A percentile compares a stretch with the other conserved stretches of the same genome.
These are phyloP conservation scores for Catocala fraxini DNA, from an alignment of 2,888 invertebrate species.

Conservation along the genomic window DNA sequence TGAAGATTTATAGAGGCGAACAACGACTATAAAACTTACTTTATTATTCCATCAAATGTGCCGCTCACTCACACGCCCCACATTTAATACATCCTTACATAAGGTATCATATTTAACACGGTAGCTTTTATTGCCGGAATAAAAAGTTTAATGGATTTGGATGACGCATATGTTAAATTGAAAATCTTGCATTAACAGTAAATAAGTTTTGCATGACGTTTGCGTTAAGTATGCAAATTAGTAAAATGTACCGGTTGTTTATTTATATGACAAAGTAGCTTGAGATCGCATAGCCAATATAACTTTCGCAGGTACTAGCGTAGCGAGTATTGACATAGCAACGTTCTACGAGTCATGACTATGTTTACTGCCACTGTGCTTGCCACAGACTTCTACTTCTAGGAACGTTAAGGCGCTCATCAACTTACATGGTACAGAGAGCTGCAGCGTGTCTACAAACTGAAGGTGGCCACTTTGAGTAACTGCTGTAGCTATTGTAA, in stretches of 20 bases:
- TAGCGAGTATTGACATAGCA: slow-evolving; percentile 57
- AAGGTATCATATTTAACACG: slow-evolving; percentile 44
- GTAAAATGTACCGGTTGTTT: too few relatives aligned
- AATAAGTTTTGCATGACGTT: too few relatives aligned
- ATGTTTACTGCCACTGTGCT: slow-evolving; percentile 15
- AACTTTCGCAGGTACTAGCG: slow-evolving; percentile 42
- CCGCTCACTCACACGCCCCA: slow-evolving; percentile 58
- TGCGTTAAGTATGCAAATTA: too few relatives aligned
- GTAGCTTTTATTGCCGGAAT: slow-evolving; percentile 22
- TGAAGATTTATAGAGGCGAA: slow-evolving; percentile 68
- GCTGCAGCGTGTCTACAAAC: too few relatives aligned
- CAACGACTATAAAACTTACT: slow-evolving; percentile 74
- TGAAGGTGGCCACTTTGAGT: too few relatives aligned
- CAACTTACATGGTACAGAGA: too few relatives aligned
- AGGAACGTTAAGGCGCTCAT: too few relatives aligned
- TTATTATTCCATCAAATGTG: slow-evolving; percentile 76
- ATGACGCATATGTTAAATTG: too few relatives aligned
- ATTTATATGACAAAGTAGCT: not conserved
- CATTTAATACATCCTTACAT: slow-evolving; percentile 57
- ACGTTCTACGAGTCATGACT: slow-evolving; percentile 42
- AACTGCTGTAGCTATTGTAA: too few relatives aligned
- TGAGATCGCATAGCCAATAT: slow-evolving; percentile 25
- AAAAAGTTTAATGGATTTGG: slow-evolving; percentile 1
- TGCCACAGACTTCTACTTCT: too few relatives aligned
- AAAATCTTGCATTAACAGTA: too few relatives aligned